Evolutionary conservation across 1,140 invertebrate genomes (phyloP).

Genomic region (Oryctes rhinoceros): DNA sequence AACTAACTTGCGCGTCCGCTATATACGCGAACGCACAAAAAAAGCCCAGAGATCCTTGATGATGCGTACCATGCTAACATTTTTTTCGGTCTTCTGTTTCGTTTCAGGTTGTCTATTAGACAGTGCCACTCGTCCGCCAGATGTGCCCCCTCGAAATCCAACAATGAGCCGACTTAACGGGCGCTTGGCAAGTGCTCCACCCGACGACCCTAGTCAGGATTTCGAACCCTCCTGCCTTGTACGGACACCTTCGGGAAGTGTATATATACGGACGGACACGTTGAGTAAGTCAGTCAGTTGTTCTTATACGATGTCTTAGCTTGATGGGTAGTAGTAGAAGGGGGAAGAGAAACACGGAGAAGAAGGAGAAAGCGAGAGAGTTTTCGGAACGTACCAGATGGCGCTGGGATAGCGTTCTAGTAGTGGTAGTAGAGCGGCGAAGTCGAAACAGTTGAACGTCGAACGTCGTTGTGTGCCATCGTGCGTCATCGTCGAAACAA

Average conservation of each 20-base stretch:
- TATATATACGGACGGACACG: slow-evolving; percentile 89
- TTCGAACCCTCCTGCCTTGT: slow-evolving; percentile 92
- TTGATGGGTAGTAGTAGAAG: neutral
- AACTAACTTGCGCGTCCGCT: no score
- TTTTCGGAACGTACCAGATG: no score
- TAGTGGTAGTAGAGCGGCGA: slow-evolving; percentile 3
- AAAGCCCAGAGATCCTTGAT: neutral
- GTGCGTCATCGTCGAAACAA: neutral
- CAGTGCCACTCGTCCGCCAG: slow-evolving; percentile 80
- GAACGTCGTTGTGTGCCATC: neutral
- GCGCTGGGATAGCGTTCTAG: neutral
- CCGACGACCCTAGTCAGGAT: slow-evolving; percentile 77
- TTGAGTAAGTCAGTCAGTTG: slow-evolving; percentile 62
- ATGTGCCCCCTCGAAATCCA: slow-evolving; percentile 88
- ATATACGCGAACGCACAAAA: no score
- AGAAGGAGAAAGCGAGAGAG: no score
- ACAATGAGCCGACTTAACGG: slow-evolving; percentile 89
- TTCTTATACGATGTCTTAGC: slow-evolving; percentile 37
- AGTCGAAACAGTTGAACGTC: slow-evolving; percentile 10
- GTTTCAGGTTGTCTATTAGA: slow-evolving; percentile 85
- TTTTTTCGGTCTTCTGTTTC: slow-evolving; percentile 13
- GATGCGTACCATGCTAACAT: neutral
- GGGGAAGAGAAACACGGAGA: neutral
- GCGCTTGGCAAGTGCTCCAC: slow-evolving; percentile 76
- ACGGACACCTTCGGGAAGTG: slow-evolving; percentile 88